phyloP scores from a whole-genome alignment of 2,797 vertebrate genomes.

The Catostomus latipinnis region DNA sequence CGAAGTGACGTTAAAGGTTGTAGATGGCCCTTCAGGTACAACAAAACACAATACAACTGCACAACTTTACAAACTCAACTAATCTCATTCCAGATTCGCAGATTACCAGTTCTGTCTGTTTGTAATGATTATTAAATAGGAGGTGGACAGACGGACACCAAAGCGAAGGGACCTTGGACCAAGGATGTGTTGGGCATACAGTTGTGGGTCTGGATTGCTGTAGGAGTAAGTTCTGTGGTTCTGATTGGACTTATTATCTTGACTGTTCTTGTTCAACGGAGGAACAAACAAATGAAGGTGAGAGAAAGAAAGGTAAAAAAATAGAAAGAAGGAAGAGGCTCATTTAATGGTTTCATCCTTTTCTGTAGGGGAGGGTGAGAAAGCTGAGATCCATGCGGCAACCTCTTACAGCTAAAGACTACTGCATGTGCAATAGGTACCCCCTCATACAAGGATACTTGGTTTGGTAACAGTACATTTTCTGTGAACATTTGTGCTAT shows the following conservation, averaged over 20 bases:
- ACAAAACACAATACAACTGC: neutral
- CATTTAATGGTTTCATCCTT: neutral
- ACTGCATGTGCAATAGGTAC: too few species aligned
- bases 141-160: neutral
- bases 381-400: too few species aligned
- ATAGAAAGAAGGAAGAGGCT: neutral
- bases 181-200: neutral
- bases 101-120: neutral
- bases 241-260: constrained; percentile 61
- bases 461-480: too few species aligned
- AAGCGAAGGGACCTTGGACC: neutral
- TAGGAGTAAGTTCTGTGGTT: constrained; percentile 57
- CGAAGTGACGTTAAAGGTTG: neutral
- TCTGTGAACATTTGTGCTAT: too few species aligned
- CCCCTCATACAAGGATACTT: too few species aligned
- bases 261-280: constrained; percentile 51
- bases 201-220: constrained; percentile 71
- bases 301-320: neutral
- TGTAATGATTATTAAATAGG: neutral
- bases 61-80: neutral
- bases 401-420: too few species aligned
- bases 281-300: constrained; percentile 69
- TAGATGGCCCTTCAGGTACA: neutral
- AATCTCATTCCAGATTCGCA: neutral
- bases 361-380: too few species aligned